Evolutionary conservation across 2,888 invertebrate species (phyloP).

Genomic region (Pegoplata infirma): DNA sequence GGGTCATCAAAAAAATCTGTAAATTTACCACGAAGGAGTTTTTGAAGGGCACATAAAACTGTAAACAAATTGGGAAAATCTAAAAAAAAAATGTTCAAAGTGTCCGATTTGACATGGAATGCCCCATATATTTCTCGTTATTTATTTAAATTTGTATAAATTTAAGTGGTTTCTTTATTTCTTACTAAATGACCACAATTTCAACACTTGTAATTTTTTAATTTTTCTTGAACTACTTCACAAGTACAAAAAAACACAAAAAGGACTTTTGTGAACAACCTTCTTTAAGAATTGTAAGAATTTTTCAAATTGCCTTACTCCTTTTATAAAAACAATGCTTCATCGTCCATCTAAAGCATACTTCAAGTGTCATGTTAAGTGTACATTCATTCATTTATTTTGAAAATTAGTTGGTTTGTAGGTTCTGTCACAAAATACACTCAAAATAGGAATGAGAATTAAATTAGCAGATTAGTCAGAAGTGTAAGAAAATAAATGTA

Average conservation of each 20-base stretch:
- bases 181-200: slow-evolving; percentile 20
- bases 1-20: too few species aligned
- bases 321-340: neutral
- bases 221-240: slow-evolving; percentile 7
- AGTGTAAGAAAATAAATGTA: too few species aligned
- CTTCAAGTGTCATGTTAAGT: slow-evolving; percentile 55
- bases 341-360: slow-evolving; percentile 12
- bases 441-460: too few species aligned
- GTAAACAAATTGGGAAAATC: too few species aligned
- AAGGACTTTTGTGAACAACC: neutral
- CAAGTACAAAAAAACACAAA: neutral
- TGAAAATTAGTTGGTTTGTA: slow-evolving; percentile 39
- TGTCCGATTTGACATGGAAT: too few species aligned
- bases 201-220: slow-evolving; percentile 22
- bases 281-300: slow-evolving; percentile 14
- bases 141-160: neutral
- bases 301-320: neutral
- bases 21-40: too few species aligned
- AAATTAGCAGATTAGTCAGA: too few species aligned
- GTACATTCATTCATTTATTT: slow-evolving; percentile 31
- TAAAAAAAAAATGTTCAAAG: too few species aligned
- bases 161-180: neutral
- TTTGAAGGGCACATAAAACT: too few species aligned
- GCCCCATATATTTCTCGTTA: neutral
- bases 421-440: too few species aligned